phyloP scores from a whole-genome alignment of 2,888 invertebrate genomes.

The Cerceris ruficornis region DNA sequence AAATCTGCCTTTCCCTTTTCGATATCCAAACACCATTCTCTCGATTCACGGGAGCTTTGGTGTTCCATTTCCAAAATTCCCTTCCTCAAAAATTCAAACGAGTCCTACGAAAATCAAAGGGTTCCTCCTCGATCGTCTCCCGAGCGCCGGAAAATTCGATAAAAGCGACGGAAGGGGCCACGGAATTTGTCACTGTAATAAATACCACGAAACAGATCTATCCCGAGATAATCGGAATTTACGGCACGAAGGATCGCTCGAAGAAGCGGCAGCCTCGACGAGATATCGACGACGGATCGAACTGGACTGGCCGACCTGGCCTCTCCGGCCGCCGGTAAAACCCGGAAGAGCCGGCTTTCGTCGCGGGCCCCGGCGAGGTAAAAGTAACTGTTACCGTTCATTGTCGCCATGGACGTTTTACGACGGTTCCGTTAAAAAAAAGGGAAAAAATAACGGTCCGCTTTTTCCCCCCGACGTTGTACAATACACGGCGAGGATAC shows the following conservation, averaged over 20 bases:
- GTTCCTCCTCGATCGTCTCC: background rate
- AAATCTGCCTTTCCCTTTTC: too few relatives aligned
- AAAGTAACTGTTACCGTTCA: conserved; percentile 74
- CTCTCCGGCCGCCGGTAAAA: conserved; percentile 17
- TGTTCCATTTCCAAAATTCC: too few relatives aligned
- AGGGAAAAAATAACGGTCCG: conserved; percentile 74
- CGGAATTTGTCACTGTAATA: conserved; percentile 45
- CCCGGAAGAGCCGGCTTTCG: conserved; percentile 50
- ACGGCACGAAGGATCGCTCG: conserved; percentile 17
- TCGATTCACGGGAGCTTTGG: too few relatives aligned
- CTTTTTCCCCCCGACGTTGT: conserved; percentile 47
- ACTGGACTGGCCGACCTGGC: conserved; percentile 51
- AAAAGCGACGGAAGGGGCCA: background rate
- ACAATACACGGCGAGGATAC: conserved; percentile 62
- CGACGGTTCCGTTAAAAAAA: conserved; percentile 70
- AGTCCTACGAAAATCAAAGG: background rate
- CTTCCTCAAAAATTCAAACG: too few relatives aligned
- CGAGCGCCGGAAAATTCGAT: background rate
- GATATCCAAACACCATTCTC: too few relatives aligned
- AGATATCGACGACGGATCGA: conserved; percentile 62
- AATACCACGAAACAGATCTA: conserved; percentile 28
- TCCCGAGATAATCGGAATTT: conserved; percentile 38
- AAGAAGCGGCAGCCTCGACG: conserved; percentile 31
- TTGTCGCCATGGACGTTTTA: conserved; percentile 76
- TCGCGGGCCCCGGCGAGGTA: conserved; percentile 56